A percentile compares a stretch with the other conserved stretches of the same genome.
phyloP scores from a whole-genome alignment of 1,140 invertebrate species.

The Diorhabda carinulata region DNA sequence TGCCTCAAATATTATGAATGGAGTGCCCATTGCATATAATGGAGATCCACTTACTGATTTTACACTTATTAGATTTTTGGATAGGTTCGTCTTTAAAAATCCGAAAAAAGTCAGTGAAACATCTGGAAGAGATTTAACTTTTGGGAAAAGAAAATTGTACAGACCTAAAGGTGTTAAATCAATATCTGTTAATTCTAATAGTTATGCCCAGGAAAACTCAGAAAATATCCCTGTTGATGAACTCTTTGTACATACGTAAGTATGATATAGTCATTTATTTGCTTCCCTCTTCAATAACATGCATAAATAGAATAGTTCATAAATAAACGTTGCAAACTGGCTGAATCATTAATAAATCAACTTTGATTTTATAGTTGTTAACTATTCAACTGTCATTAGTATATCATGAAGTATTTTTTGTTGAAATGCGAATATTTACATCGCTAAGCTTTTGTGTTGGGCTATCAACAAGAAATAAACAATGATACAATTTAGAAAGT shows the following conservation, averaged over 20 bases:
- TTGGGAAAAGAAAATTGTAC: constrained; percentile 60
- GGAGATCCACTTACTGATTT: constrained; percentile 94
- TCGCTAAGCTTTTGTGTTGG: too few species aligned
- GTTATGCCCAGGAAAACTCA: constrained; percentile 66
- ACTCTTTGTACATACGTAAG: constrained; percentile 69
- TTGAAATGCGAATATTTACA: too few species aligned
- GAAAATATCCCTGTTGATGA: constrained; percentile 77
- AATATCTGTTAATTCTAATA: constrained; percentile 62
- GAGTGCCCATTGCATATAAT: constrained; percentile 72
- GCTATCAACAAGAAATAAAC: too few species aligned
- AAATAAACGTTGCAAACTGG: too few species aligned
- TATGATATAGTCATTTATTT: constrained; percentile 27
- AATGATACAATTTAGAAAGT: too few species aligned
- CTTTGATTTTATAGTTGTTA: too few species aligned
- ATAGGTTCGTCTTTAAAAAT: constrained; percentile 91
- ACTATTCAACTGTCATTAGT: too few species aligned
- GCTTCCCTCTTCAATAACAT: too few species aligned
- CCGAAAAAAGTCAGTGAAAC: constrained; percentile 69
- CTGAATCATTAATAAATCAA: too few species aligned
- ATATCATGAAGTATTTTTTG: too few species aligned
- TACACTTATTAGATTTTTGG: constrained; percentile 62
- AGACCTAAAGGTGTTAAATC: constrained; percentile 58
- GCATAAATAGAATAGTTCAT: too few species aligned
- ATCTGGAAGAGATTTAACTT: constrained; percentile 53
- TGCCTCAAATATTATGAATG: constrained; percentile 74